Percentiles rank a stretch among this genome's conserved stretches.
Conservation (phyloP, 2,888 invertebrate genomes). For the Trichopria drosophilae region DNA sequence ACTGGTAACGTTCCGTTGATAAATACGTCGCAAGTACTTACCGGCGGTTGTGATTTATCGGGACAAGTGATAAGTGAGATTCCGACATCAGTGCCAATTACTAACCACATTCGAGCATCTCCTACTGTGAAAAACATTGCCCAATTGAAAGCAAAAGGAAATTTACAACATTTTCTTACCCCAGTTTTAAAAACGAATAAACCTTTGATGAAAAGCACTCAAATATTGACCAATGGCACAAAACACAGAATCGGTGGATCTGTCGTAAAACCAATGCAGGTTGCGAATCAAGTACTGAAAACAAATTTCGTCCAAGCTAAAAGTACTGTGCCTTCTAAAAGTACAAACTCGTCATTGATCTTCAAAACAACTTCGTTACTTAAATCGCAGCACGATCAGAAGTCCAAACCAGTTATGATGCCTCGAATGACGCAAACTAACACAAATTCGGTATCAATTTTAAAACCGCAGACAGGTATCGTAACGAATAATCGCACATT, state of each 20-base stretch:
- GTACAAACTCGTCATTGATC: conserved; percentile 41
- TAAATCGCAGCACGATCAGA: too few relatives aligned
- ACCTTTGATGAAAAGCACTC: conserved; percentile 24
- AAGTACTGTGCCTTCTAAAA: conserved; percentile 30
- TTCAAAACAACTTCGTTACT: conserved; percentile 43
- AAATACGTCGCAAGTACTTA: conserved; percentile 42
- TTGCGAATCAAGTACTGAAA: conserved; percentile 46
- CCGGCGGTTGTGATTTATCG: conserved; percentile 40
- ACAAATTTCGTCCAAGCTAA: conserved; percentile 34
- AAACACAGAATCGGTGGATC: conserved; percentile 15
- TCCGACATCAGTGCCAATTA: too few relatives aligned
- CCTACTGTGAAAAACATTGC: conserved; percentile 42
- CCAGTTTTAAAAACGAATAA: conserved; percentile 41
- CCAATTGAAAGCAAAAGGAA: conserved; percentile 38
- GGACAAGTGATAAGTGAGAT: too few relatives aligned
- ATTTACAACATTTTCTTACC: conserved; percentile 43
- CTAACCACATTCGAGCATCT: too few relatives aligned
- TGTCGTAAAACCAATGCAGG: conserved; percentile 44
- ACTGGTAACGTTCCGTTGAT: conserved; percentile 42
- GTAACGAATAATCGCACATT: conserved; percentile 33
- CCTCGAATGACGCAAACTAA: conserved; percentile 39
- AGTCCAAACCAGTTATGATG: conserved; percentile 38
- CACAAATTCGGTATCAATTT: conserved; percentile 48
- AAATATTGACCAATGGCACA: conserved; percentile 15
- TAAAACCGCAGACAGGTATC: conserved; percentile 46